Evolutionary conservation across 2,797 vertebrate genomes (phyloP), one percentile per base, ranked within the genome.

Genomic region (Nyctibius grandis): DNA sequence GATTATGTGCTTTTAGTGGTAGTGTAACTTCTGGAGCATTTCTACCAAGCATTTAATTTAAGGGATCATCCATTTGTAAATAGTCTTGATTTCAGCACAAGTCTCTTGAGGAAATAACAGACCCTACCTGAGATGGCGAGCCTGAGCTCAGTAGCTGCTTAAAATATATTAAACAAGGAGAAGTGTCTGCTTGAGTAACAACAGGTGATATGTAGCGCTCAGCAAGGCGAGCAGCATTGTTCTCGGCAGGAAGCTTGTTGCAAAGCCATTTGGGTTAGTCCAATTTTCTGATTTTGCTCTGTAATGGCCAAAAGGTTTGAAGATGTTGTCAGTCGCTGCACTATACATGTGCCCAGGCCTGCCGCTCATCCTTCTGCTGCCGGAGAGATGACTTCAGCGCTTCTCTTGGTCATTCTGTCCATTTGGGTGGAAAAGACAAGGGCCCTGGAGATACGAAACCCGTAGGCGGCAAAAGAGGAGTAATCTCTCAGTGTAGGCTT

Each of bases 1-100:
- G 95, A 91, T 70, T 82, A 82, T 83, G 85, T 95, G 85, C 86
- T 96, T 97, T 97, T 97, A 92, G 85, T 83, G 77, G 61, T 87
- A 36, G 86, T 15, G 40, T 93, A 95, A 89, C 93, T 96, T 87
- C 70, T 94, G 69, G 40, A 94, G 85, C 68, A 23, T 96, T 89
- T 95, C 67, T 59, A 59, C 3, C 40, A 91, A 95, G 85, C 34
- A 9, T 88, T 88, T 88, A 69, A 91, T 86, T 86, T 64, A 94
- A 81, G 40, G 91, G 80, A 92, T 96, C 74, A 94, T 64, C 83
- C 86, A n/a, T 60, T 91, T 95, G 79, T 63, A 94, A 96, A 87
- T 63, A 86, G 73, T 65, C 61, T 85, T 86, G 88, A 83, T 82
- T 80, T 95, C 83, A 78, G 89, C 23, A 36, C 0, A 21, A 48